Evolutionary conservation across 2,888 invertebrate genomes (phyloP).

Genomic region (Trypoxylon attenuatum): DNA sequence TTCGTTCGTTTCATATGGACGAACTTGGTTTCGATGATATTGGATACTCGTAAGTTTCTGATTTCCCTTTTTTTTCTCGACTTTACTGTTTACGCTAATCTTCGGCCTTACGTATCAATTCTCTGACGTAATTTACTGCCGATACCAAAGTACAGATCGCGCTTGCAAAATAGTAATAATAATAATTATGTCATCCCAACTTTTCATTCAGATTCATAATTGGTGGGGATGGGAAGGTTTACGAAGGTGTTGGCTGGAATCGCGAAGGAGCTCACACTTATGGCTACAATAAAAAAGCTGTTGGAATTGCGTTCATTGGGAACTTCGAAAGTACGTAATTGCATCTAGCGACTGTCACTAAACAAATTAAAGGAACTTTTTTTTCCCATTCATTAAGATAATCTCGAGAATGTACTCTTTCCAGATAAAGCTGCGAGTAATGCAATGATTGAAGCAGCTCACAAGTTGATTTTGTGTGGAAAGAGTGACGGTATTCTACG

Average conservation of each 20-base stretch:
- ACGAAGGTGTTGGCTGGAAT: conserved; percentile 82
- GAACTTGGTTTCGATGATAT: conserved; percentile 76
- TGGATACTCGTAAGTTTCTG: conserved; percentile 77
- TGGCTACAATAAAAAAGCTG: conserved; percentile 78
- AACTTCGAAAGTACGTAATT: conserved; percentile 62
- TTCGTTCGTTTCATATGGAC: conserved; percentile 77
- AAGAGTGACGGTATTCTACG: conserved; percentile 53
- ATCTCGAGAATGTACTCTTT: conserved; percentile 10
- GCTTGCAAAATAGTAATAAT: not conserved
- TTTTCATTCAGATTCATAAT: conserved; percentile 76
- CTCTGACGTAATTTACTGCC: not conserved
- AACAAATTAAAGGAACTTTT: no score
- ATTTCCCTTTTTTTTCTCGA: not conserved
- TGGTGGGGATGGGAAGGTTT: conserved; percentile 80
- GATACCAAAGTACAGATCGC: not conserved
- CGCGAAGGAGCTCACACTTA: conserved; percentile 78
- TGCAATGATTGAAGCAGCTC: conserved; percentile 57
- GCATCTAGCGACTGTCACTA: no score
- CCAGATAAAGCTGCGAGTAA: conserved; percentile 46
- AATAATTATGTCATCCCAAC: not conserved
- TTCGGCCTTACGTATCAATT: not conserved
- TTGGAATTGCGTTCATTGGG: conserved; percentile 81
- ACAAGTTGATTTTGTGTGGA: conserved; percentile 62
- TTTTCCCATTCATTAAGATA: no score
- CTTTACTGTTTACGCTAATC: no score